Conservation (phyloP, 2,797 vertebrate genomes). For the Chloroceryle amazona region DNA sequence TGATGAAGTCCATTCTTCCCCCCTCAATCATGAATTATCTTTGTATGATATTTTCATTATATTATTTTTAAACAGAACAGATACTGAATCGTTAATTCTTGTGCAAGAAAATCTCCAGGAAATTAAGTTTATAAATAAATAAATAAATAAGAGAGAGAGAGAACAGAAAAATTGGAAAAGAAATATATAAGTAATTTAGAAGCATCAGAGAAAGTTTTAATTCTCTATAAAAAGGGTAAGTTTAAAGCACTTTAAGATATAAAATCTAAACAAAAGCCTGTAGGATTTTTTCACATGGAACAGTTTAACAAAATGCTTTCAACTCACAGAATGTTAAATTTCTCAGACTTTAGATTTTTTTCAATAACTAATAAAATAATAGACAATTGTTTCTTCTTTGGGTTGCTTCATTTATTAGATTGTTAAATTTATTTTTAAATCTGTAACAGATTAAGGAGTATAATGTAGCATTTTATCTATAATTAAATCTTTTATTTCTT, state of each 20-base stretch:
- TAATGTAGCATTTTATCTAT: not conserved
- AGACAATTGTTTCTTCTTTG: not conserved
- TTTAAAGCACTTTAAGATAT: not conserved
- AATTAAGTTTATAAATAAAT: not conserved
- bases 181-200: not conserved
- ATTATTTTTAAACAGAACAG: not conserved
- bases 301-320: not conserved
- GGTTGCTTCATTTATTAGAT: not conserved
- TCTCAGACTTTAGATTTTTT: not conserved
- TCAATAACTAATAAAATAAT: not conserved
- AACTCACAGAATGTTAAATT: not conserved
- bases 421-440: not conserved
- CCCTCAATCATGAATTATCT: not conserved
- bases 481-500: not conserved
- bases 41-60: not conserved
- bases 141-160: not conserved
- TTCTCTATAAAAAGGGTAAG: not conserved
- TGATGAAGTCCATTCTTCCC: too few species aligned
- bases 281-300: not conserved
- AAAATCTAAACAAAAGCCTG: not conserved
- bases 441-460: not conserved
- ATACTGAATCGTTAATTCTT: not conserved
- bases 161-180: not conserved
- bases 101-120: not conserved
- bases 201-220: not conserved